Base-by-base conservation (phyloP, 2,888 invertebrate genomes). In the Leptarthrus brevirostris region DNA sequence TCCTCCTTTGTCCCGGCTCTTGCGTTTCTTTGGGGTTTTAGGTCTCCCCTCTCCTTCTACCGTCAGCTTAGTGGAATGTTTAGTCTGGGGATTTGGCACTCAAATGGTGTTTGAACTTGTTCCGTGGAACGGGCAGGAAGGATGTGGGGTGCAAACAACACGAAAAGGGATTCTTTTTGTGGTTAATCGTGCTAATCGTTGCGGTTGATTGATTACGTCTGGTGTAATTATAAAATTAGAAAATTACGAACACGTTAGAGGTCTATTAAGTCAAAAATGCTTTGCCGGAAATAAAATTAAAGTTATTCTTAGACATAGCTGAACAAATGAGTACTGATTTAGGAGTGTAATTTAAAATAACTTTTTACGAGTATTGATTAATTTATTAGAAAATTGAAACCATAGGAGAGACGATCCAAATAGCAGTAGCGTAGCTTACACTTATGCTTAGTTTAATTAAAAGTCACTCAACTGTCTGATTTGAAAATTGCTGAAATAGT, bases 121-220 rank as follows among this genome's bases (percentile, higher is more conserved):
- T 3, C 20, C 8, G 26, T 16, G 44, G 14, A 26, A 24, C 14
- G 44, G 40, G 26, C 24, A 16, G 64, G 47, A 26, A 66, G 26
- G 47, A 47, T 26, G 24, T 40, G 44, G 24, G 26, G 30, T 18
- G 30, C 30, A 49, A 69, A 20, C 20, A 16, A 18, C 14, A 20
- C n/a, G 24, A 24, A 71, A 54, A 54, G 20, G 40, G 53, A 71
- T 10, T 24, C 22, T 22, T 71, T 20, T 40, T 54, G 70, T 16
- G 54, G 70, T 22, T 54, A 71, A 71, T 71, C 70, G 53, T 54
- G 54, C 53, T 71, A 71, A 71, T 71, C 70, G 54, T n/a, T 36
- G 34, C 40, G 70, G 24, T 52, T 71, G 70, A 54, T 71, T 71
- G 70, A 71, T 54, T 53, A 22, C 54, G 70, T 20, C 53, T 71